Conservation (phyloP, 2,888 invertebrate genomes). For the Drosophila ustulata region DNA sequence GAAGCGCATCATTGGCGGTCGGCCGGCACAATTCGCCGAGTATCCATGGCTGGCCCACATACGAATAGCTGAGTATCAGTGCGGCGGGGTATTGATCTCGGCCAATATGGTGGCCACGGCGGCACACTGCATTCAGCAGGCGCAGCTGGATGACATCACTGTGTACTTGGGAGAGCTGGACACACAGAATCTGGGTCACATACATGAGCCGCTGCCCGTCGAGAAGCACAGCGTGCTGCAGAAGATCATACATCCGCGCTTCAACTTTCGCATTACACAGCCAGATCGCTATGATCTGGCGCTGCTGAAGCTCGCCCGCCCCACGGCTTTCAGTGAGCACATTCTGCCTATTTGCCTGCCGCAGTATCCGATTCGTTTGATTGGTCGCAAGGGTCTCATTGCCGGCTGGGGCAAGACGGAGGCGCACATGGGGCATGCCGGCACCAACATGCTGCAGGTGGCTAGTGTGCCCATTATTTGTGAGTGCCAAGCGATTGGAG, state of each 20-base stretch:
- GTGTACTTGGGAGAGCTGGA: constrained; percentile 93
- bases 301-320: constrained; percentile 89
- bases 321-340: constrained; percentile 87
- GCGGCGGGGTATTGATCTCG: constrained; percentile 93
- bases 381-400: constrained; percentile 88
- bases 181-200: constrained; percentile 89
- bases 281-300: constrained; percentile 94
- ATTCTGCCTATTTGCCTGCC: constrained; percentile 93
- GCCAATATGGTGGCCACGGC: constrained; percentile 90
- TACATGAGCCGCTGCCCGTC: constrained; percentile 88
- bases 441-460: constrained; percentile 92
- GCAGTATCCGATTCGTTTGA: constrained; percentile 84
- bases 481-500: constrained; percentile 82
- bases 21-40: constrained; percentile 90
- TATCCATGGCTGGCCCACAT: constrained; percentile 95
- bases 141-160: constrained; percentile 89
- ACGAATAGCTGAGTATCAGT: constrained; percentile 92
- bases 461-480: constrained; percentile 93
- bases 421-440: constrained; percentile 89
- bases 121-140: constrained; percentile 93
- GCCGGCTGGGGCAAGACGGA: constrained; percentile 95
- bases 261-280: constrained; percentile 92
- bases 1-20: constrained; percentile 93
- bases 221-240: constrained; percentile 89
- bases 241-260: constrained; percentile 92